Percentiles rank a stretch among this genome's conserved stretches.
phyloP scores from a whole-genome alignment of 2,113 vertebrate genomes.

The Forbesichthys agassizii region DNA sequence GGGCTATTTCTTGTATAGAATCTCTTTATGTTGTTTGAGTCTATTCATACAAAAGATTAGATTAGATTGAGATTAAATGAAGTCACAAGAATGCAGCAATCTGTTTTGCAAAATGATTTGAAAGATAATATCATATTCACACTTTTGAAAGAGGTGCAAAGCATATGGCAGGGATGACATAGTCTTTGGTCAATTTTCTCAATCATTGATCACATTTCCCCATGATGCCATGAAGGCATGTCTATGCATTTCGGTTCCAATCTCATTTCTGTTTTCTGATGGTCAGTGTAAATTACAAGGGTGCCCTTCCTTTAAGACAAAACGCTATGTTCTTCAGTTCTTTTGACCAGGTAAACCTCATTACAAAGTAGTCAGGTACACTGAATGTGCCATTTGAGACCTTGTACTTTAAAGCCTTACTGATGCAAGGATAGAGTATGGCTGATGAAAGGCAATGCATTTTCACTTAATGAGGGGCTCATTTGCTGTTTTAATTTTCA shows the following conservation, averaged over 20 bases:
- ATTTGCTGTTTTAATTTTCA: constrained; percentile 32
- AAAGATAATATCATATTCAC: constrained; percentile 9
- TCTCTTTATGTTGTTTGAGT: constrained; percentile 39
- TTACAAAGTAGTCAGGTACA: constrained; percentile 46
- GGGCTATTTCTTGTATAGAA: constrained; percentile 47
- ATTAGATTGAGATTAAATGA: constrained; percentile 28
- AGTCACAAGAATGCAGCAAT: constrained; percentile 6
- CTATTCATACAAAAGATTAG: constrained; percentile 26
- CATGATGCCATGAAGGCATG: constrained; percentile 18
- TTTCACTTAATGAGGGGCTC: constrained; percentile 20
- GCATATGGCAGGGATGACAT: constrained; percentile 13
- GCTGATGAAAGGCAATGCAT: constrained; percentile 23
- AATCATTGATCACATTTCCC: background rate
- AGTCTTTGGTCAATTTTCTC: constrained; percentile 27
- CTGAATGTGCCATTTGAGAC: constrained; percentile 53
- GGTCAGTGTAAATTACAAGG: constrained; percentile 23
- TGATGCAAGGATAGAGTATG: constrained; percentile 16
- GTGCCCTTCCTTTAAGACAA: constrained; percentile 18
- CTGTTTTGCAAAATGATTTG: constrained; percentile 28
- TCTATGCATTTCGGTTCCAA: constrained; percentile 60
- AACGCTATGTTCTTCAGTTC: constrained; percentile 10
- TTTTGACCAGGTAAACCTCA: constrained; percentile 25
- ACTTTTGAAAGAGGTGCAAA: constrained; percentile 7
- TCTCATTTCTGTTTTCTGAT: constrained; percentile 32
- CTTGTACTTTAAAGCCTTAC: constrained; percentile 46